Percentiles rank a stretch among this genome's conserved stretches.
These are phyloP conservation scores for Avahi laniger DNA, from an alignment of 2,797 vertebrate genomes.

Conservation along the genomic window DNA sequence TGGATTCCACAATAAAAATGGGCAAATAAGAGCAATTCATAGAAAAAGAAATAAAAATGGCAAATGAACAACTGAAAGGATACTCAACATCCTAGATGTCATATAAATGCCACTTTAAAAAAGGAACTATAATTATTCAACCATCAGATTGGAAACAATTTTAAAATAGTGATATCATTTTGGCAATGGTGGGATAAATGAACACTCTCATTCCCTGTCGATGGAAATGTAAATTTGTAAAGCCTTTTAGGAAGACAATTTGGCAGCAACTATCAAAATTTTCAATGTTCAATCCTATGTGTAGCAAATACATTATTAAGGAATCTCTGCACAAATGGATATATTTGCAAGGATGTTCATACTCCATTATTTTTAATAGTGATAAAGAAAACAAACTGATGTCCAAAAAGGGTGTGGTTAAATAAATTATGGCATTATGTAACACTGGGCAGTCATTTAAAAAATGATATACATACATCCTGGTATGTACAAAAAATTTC, in stretches of 20 bases:
- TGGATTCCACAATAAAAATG: neutral
- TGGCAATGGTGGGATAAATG: slow-evolving; percentile 37
- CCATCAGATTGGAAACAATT: neutral
- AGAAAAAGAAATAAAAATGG: slow-evolving; percentile 26
- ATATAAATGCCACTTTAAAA: slow-evolving; percentile 21
- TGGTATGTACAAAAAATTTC: neutral
- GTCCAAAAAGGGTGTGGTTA: neutral
- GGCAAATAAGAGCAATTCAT: slow-evolving; percentile 35
- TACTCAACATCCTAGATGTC: neutral
- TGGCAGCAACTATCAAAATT: slow-evolving; percentile 21
- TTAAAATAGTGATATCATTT: slow-evolving; percentile 31
- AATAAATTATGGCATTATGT: neutral
- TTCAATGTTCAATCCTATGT: slow-evolving; percentile 18
- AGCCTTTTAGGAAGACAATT: slow-evolving; percentile 40
- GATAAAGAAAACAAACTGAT: slow-evolving; percentile 19
- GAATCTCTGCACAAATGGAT: neutral
- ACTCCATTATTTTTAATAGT: slow-evolving; percentile 2
- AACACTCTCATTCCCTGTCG: neutral
- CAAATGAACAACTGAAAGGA: neutral
- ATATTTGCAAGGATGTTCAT: neutral
- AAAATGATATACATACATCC: neutral
- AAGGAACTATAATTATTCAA: slow-evolving; percentile 5
- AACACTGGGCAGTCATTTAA: neutral
- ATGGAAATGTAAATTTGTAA: neutral
- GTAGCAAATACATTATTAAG: slow-evolving; percentile 28